Evolutionary conservation across 35 echinoderm and acorn worm genomes (phyloP).

Genomic region (Hemicentrotus pulcherrimus): DNA sequence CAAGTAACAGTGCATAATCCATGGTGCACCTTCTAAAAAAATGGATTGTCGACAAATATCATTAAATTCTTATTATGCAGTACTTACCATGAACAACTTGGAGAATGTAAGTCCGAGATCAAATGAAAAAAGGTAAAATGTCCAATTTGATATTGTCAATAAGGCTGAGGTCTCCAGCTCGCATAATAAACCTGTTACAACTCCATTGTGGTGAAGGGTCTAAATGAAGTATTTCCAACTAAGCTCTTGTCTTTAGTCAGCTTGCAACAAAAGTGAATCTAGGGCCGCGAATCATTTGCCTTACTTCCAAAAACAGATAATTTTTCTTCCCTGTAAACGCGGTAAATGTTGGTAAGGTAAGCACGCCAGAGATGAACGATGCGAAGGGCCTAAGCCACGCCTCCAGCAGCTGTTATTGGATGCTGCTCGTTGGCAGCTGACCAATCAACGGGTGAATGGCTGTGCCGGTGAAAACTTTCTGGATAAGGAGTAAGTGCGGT

Average conservation of each 20-base stretch:
- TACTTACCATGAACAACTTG: not conserved
- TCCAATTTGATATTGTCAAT: not conserved
- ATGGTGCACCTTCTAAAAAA: not conserved
- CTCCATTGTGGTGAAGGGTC: not conserved
- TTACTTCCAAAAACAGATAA: not conserved
- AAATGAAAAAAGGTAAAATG: not conserved
- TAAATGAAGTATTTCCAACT: not conserved
- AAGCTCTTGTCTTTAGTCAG: not conserved
- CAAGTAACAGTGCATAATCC: not conserved
- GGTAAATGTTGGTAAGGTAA: not conserved
- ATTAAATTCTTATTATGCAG: not conserved
- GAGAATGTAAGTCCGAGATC: not conserved
- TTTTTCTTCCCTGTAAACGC: not conserved
- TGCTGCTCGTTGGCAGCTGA: not conserved
- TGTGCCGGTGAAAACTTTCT: not conserved
- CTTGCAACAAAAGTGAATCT: not conserved
- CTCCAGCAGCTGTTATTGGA: not conserved
- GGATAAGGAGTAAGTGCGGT: not conserved
- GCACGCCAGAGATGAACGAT: not conserved
- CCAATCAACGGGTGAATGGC: not conserved
- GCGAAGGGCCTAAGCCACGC: not conserved
- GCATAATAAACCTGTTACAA: constrained; percentile 13
- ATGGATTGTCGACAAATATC: not conserved
- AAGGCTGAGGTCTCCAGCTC: not conserved
- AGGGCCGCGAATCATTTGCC: not conserved